A percentile compares a stretch with the other conserved stretches of the same genome.
These are phyloP conservation scores for Xylocopa sonorina DNA, from an alignment of 1,140 invertebrate genomes.

Conservation along the genomic window DNA sequence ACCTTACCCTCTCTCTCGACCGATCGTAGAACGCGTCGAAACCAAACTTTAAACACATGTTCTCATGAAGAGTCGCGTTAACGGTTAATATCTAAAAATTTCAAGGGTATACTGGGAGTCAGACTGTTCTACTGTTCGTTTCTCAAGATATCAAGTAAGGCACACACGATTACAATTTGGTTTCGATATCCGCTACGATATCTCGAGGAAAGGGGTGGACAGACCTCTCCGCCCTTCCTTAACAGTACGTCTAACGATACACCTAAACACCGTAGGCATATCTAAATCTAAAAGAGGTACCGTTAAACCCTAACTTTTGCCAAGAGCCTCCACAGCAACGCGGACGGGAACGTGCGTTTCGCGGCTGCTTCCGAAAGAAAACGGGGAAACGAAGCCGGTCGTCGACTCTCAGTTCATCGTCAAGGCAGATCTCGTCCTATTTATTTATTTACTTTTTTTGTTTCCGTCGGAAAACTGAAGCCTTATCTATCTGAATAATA, in stretches of 20 bases:
- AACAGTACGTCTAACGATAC: slow-evolving; percentile 11
- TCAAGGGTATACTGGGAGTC: too few species aligned
- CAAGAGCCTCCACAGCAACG: neutral
- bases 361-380: neutral
- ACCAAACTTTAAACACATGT: too few species aligned
- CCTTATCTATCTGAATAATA: slow-evolving; percentile 79
- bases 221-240: too few species aligned
- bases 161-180: neutral
- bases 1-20: too few species aligned
- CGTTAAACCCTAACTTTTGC: slow-evolving; percentile 14
- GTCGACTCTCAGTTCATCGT: slow-evolving; percentile 63
- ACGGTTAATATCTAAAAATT: too few species aligned
- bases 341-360: neutral
- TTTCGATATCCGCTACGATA: too few species aligned
- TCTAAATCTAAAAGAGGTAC: slow-evolving; percentile 25
- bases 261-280: slow-evolving; percentile 2
- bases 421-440: slow-evolving; percentile 73
- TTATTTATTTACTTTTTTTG: slow-evolving; percentile 5
- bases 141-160: too few species aligned
- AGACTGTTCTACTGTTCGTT: too few species aligned
- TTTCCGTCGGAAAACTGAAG: slow-evolving; percentile 71
- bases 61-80: too few species aligned
- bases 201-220: too few species aligned
- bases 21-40: too few species aligned
- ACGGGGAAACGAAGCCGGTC: slow-evolving; percentile 4